A percentile compares a stretch with the other conserved stretches of the same genome.
Conservation (phyloP, 2,797 vertebrate species). For the Enteromius mattozi region DNA sequence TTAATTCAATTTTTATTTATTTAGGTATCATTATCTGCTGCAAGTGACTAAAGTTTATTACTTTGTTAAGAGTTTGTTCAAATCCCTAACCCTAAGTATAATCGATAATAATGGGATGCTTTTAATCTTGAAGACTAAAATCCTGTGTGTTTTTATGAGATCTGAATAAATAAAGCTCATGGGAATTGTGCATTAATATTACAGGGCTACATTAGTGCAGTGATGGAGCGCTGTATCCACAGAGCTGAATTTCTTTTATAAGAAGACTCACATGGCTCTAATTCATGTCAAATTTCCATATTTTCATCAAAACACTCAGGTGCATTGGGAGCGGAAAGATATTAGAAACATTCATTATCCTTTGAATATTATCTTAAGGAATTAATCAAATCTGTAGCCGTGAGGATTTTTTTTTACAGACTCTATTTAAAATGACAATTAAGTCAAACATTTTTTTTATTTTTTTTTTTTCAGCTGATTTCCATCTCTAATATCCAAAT, state of each 20-base stretch:
- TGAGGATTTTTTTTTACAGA: slow-evolving; percentile 2
- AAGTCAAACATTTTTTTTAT: slow-evolving; percentile 3
- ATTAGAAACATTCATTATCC: slow-evolving; percentile 35
- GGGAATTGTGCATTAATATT: slow-evolving; percentile 17
- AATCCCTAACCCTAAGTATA: slow-evolving; percentile 8
- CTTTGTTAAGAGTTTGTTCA: not conserved
- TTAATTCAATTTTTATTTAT: not conserved
- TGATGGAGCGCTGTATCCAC: not conserved
- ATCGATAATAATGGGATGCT: not conserved
- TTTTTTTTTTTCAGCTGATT: not conserved
- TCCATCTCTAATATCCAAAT: not conserved
- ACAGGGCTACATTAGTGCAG: slow-evolving; percentile 13
- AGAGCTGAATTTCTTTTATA: slow-evolving; percentile 16
- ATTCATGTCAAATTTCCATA: slow-evolving; percentile 40
- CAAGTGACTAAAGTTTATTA: not conserved
- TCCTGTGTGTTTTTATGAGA: not conserved
- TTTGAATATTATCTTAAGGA: slow-evolving; percentile 38
- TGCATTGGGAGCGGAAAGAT: slow-evolving; percentile 5
- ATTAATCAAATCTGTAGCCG: slow-evolving; percentile 49
- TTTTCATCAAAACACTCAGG: slow-evolving; percentile 31
- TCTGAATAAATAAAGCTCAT: slow-evolving; percentile 11
- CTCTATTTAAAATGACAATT: slow-evolving; percentile 8
- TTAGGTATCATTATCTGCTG: not conserved
- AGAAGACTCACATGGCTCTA: not conserved
- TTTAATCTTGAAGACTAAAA: slow-evolving; percentile 9